These are phyloP conservation scores for Phyllostomus discolor DNA, from an alignment of 2,113 vertebrate genomes.

Conservation along the genomic window DNA sequence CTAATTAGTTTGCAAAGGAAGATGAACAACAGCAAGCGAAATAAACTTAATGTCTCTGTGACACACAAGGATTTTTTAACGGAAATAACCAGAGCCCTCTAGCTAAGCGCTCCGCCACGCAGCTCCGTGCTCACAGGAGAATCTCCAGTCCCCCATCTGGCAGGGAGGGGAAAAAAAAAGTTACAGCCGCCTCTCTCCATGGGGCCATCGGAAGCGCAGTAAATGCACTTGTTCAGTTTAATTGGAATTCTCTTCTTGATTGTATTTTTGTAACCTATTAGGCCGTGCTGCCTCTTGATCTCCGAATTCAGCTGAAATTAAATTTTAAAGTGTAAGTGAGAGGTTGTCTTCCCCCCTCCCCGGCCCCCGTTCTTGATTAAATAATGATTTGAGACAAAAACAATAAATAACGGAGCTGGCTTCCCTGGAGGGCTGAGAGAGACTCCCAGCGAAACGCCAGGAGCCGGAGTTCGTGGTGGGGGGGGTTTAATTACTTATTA, in stretches of 20 bases:
- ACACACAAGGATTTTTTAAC: conserved; percentile 49
- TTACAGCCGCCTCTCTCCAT: conserved; percentile 56
- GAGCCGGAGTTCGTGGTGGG: conserved; percentile 58
- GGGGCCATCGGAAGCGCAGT: conserved; percentile 74
- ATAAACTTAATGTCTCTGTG: conserved; percentile 66
- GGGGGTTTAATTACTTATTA: conserved; percentile 78
- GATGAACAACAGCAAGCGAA: conserved; percentile 58
- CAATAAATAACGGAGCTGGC: conserved; percentile 70
- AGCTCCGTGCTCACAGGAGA: background rate
- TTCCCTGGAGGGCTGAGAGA: conserved; percentile 70
- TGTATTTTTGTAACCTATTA: conserved; percentile 79
- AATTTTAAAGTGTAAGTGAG: conserved; percentile 74
- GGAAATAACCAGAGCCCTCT: conserved; percentile 45
- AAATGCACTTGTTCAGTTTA: conserved; percentile 77
- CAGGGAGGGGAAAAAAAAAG: conserved; percentile 53
- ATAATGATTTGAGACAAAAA: conserved; percentile 80
- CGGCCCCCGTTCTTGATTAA: conserved; percentile 72
- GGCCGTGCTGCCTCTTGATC: conserved; percentile 69
- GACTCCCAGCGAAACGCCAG: conserved; percentile 56
- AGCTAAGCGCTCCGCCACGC: conserved; percentile 18
- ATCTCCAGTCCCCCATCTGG: conserved; percentile 47
- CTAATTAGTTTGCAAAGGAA: conserved; percentile 41
- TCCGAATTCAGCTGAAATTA: conserved; percentile 71
- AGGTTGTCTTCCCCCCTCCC: conserved; percentile 53
- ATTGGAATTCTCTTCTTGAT: conserved; percentile 76